phyloP scores from a whole-genome alignment of 1,140 invertebrate species.

The Drosophila fuyamai region DNA sequence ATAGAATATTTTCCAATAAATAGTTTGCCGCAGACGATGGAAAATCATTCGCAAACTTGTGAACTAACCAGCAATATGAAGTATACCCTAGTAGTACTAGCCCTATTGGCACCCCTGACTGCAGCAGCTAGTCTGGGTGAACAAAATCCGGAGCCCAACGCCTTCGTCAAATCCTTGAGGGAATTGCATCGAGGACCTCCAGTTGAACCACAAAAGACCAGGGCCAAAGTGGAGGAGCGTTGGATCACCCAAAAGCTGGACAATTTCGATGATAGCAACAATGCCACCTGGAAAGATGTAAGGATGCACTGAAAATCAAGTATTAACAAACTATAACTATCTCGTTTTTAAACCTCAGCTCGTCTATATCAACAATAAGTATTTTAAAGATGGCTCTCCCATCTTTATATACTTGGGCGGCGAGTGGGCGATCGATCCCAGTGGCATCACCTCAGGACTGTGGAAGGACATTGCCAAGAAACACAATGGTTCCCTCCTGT shows the following conservation, averaged over 20 bases:
- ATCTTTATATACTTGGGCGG: constrained; percentile 89
- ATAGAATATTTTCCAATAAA: constrained; percentile 62
- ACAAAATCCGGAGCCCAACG: constrained; percentile 20
- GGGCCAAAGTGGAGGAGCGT: constrained; percentile 50
- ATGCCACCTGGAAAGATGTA: constrained; percentile 88
- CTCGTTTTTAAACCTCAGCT: constrained; percentile 19
- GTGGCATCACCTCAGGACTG: constrained; percentile 86
- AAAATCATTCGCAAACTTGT: constrained; percentile 60
- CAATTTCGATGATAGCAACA: constrained; percentile 89
- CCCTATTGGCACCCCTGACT: constrained; percentile 39
- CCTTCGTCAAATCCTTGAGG: constrained; percentile 40
- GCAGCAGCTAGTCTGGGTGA: constrained; percentile 29
- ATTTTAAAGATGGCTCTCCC: constrained; percentile 85
- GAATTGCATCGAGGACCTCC: constrained; percentile 61
- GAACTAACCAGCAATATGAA: constrained; percentile 57
- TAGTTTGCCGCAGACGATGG: constrained; percentile 31
- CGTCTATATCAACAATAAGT: constrained; percentile 87
- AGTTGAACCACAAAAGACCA: background rate
- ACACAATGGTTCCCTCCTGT: constrained; percentile 88
- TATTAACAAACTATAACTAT: background rate
- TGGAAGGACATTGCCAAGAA: constrained; percentile 87
- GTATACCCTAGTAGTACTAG: constrained; percentile 31
- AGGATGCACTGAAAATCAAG: background rate
- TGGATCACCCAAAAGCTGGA: constrained; percentile 86
- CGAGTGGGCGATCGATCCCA: constrained; percentile 87